Percentiles rank a stretch among this genome's conserved stretches.
These are phyloP conservation scores for Parazoanthus darwini DNA, from an alignment of 92 coral and sea anemone genomes.

Conservation along the genomic window DNA sequence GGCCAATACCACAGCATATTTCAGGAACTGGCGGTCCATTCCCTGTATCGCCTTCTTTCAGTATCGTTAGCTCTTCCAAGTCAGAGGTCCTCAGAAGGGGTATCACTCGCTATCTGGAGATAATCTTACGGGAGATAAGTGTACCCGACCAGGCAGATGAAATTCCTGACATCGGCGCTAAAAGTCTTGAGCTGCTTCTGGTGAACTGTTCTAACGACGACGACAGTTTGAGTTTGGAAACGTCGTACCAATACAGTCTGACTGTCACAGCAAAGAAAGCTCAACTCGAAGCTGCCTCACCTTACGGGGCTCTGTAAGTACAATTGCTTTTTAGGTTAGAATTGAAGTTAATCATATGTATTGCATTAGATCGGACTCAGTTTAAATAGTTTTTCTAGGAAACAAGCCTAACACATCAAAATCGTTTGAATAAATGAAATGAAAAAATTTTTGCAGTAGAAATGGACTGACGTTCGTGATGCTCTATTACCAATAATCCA, in stretches of 20 bases:
- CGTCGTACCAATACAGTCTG: slow-evolving; percentile 65
- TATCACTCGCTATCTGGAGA: slow-evolving; percentile 73
- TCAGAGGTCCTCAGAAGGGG: slow-evolving; percentile 72
- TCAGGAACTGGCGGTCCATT: slow-evolving; percentile 49
- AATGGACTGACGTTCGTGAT: too few relatives aligned
- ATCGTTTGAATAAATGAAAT: too few relatives aligned
- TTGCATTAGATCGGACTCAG: too few relatives aligned
- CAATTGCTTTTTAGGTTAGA: neutral
- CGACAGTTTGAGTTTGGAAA: slow-evolving; percentile 48
- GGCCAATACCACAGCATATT: slow-evolving; percentile 69
- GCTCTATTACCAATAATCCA: too few relatives aligned
- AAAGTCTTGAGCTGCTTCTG: slow-evolving; percentile 42
- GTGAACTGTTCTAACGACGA: slow-evolving; percentile 54
- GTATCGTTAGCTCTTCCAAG: slow-evolving; percentile 51
- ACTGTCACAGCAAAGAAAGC: slow-evolving; percentile 39
- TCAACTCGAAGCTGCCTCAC: slow-evolving; percentile 52
- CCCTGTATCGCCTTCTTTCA: slow-evolving; percentile 67
- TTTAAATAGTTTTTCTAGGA: too few relatives aligned
- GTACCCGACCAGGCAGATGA: slow-evolving; percentile 6
- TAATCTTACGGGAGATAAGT: slow-evolving; percentile 44
- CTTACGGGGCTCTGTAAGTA: slow-evolving; percentile 82
- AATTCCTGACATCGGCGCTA: neutral
- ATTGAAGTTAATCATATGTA: neutral
- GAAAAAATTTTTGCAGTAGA: too few relatives aligned
- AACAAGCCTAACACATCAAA: too few relatives aligned